Evolutionary conservation across 2,888 invertebrate species (phyloP).

Genomic region (Hirudinaria manillensis): DNA sequence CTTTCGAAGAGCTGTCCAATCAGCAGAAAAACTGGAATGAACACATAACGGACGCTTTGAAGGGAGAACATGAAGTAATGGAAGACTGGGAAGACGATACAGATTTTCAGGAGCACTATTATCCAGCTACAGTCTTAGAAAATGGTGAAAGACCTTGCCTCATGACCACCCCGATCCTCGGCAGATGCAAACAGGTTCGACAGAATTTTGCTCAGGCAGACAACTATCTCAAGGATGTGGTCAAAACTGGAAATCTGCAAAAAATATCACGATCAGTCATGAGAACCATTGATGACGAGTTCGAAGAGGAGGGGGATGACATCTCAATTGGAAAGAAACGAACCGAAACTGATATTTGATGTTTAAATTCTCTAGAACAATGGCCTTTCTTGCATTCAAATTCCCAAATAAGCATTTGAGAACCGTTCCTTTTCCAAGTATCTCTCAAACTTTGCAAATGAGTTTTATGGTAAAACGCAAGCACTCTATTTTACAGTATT

Average conservation of each 20-base stretch:
- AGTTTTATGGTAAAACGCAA: too few relatives aligned
- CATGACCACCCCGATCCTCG: conserved; percentile 28
- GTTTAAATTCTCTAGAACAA: not conserved
- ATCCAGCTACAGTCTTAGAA: conserved; percentile 14
- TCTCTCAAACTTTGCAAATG: too few relatives aligned
- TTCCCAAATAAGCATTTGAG: too few relatives aligned
- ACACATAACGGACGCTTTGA: too few relatives aligned
- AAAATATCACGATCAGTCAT: conserved; percentile 8
- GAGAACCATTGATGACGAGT: conserved; percentile 14
- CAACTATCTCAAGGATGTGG: conserved; percentile 20
- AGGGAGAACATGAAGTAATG: too few relatives aligned
- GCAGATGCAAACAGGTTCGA: conserved; percentile 20
- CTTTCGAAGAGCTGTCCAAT: not conserved
- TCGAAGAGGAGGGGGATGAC: not conserved
- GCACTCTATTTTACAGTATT: too few relatives aligned
- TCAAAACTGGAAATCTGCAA: conserved; percentile 15
- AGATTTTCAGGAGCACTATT: conserved; percentile 23
- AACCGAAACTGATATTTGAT: conserved; percentile 14
- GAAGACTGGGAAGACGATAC: conserved; percentile 28
- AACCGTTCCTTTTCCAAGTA: too few relatives aligned
- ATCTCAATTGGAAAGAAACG: not conserved
- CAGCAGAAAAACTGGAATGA: too few relatives aligned
- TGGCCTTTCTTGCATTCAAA: too few relatives aligned
- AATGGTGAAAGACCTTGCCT: not conserved
- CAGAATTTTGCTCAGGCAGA: conserved; percentile 23